Evolutionary conservation across 37 sponge, comb jelly and placozoan genomes (phyloP).

Genomic region (Theonella swinhoei): DNA sequence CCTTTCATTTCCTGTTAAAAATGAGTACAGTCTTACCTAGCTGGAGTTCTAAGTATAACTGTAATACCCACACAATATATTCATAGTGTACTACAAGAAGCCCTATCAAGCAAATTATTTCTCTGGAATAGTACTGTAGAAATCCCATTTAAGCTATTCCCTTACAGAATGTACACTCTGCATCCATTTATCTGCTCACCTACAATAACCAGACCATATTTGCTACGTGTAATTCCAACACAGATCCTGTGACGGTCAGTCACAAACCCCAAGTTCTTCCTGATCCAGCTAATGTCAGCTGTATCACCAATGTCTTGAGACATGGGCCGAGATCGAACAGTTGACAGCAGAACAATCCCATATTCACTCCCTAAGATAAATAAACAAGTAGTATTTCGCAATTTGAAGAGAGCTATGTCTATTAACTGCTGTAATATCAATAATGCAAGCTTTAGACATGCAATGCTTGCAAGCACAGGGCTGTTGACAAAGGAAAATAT

Average conservation of each 20-base stretch:
- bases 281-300: constrained; percentile 38
- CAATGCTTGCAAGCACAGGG: too few relatives aligned
- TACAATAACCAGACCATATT: constrained; percentile 57
- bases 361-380: constrained; percentile 35
- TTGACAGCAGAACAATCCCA: constrained; percentile 56
- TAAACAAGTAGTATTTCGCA: not conserved
- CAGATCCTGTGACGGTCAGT: constrained; percentile 53
- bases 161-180: too few relatives aligned
- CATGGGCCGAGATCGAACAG: constrained; percentile 32
- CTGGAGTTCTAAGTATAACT: too few relatives aligned
- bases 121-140: not conserved
- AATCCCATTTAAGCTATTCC: not conserved
- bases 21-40: too few relatives aligned
- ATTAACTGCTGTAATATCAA: not conserved
- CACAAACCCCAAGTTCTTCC: constrained; percentile 52
- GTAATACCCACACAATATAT: too few relatives aligned
- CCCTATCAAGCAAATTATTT: not conserved
- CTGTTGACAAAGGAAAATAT: too few relatives aligned
- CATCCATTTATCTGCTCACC: constrained; percentile 13
- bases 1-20: constrained; percentile 5
- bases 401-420: not conserved
- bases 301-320: not conserved
- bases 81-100: not conserved
- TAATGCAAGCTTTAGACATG: too few relatives aligned
- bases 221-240: constrained; percentile 65